These are phyloP conservation scores for Hippopotamus amphibius DNA, from an alignment of 2,113 vertebrate genomes.

Conservation along the genomic window DNA sequence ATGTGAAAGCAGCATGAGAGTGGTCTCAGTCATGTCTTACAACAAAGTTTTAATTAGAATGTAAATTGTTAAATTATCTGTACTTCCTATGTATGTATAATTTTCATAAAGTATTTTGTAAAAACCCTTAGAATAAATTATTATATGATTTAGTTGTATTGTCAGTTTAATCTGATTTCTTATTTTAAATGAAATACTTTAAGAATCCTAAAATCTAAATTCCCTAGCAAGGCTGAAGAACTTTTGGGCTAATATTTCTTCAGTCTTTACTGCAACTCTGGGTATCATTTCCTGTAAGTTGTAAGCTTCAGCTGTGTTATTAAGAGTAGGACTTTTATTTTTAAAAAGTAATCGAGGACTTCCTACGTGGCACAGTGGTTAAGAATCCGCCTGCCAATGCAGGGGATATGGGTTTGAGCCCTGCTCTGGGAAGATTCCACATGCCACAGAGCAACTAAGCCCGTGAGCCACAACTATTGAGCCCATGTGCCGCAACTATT, in stretches of 20 bases:
- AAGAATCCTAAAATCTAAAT: slow-evolving; percentile 43
- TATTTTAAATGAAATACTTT: slow-evolving; percentile 51
- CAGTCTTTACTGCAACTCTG: neutral
- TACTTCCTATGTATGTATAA: slow-evolving; percentile 11
- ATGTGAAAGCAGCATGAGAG: slow-evolving; percentile 71
- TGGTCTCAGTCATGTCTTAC: slow-evolving; percentile 65
- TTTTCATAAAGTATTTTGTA: slow-evolving; percentile 77
- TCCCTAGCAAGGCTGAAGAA: slow-evolving; percentile 24
- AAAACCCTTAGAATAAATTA: slow-evolving; percentile 77
- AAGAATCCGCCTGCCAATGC: no score
- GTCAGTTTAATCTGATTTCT: neutral
- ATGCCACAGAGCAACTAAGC: no score
- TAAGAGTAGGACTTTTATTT: slow-evolving; percentile 3
- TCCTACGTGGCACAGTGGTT: no score
- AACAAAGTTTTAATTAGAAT: slow-evolving; percentile 70
- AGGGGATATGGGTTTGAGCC: no score
- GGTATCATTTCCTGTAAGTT: neutral
- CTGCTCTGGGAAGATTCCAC: no score
- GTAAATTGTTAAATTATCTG: slow-evolving; percentile 36
- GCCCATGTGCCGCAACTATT: no score
- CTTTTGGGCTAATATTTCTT: slow-evolving; percentile 32
- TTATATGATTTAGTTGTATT: slow-evolving; percentile 52
- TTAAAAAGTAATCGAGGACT: neutral
- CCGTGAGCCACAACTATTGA: no score
- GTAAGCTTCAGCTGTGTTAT: neutral